Evolutionary conservation across 2,888 invertebrate genomes (phyloP), one percentile per base, ranked within the genome.

Genomic region (Dryobotodes eremita): DNA sequence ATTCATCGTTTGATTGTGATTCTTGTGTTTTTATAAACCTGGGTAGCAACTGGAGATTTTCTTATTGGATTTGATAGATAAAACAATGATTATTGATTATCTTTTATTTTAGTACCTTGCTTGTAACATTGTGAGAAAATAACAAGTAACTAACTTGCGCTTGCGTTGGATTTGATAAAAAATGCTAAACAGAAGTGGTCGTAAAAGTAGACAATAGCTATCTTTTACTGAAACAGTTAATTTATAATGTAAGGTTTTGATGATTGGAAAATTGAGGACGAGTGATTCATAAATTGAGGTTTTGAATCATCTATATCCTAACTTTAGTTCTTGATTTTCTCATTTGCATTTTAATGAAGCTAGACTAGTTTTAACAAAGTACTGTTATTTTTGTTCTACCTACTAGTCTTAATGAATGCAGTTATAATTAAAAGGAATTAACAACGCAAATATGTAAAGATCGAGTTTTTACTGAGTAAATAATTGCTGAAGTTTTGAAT

Each of bases 381-480:
- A 81, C 75, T 46, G 69, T 55, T 55, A 20, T 66, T 55, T 59
- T 59, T 36, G 42, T 23, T 46, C 42, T 55, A 62, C 46, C 42
- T 55, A 62, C 46, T 62, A 23, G 23, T 15, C 36, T 42, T 64
- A 42, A 69, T 65, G 13, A 69, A 70, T 61, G 61, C 68, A 61
- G 31, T 68, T 82, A 26, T 73, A 70, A 66, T 70, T 77, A 77
- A 71, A 20, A 61, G 8, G 26, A 42, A 65, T 76, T 71, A 57
- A 50, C 20, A 62, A 74, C n/a, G 23, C 17, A 74, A 74, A 71
- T 55, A 64, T 36, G 55, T 26, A 17, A 68, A 77, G 66, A 82
- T 66, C 46, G 0, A 64, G 61, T 79, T 42, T 66, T 83, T 62
- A 62, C 46, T 36, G n/a, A 75, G 61, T 50, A 42, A 69, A 75